Evolutionary conservation across 2,888 invertebrate genomes (phyloP), one percentile per base, ranked within the genome.

Genomic region (Nymphalis c-album): DNA sequence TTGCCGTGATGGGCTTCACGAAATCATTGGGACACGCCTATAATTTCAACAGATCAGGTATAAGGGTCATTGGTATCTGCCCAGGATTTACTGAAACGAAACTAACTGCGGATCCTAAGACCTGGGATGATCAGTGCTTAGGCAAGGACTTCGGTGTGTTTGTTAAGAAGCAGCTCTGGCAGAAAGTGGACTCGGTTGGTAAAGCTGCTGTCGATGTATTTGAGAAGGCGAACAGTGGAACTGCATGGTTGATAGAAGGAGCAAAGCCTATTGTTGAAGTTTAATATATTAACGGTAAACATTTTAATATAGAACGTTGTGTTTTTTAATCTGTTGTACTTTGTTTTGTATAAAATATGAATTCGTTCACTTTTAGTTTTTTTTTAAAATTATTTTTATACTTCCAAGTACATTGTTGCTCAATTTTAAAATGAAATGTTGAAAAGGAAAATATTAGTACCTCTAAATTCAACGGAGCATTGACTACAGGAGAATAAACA

Each of bases 181-280:
- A 88, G 74, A 79, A 81, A 40, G 78, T 79, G 1, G 84, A 83
- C 2, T 72, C 74, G 6, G 85, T 87, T 0, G 85, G 83, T 0
- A 78, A 78, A 31, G 85, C 83, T 6, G 83, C 81, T 0, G 80
- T 83, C 7, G 82, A 85, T 10, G 72, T 85, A 0, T 85, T 82
- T 35, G 81, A 85, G 63, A 83, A 82, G 53, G 93, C 88, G 5
- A 84, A 87, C 16, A 93, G 89, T 77, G 93, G 93, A 0, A 91
- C 92, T 2, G 90, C 92, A 0, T 94, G 93, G 93, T 81, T 92
- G 31, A 85, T 89, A 22, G 92, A 93, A 79, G 93, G 87, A 2
- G 83, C 80, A 0, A 78, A 85, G 64, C 86, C 87, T 16, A 67
- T 75, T 31, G 59, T 67, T 46, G 66, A 71, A 60, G 73, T 76